Conservation (phyloP, 2,113 vertebrate species). For the Odobenus rosmarus region DNA sequence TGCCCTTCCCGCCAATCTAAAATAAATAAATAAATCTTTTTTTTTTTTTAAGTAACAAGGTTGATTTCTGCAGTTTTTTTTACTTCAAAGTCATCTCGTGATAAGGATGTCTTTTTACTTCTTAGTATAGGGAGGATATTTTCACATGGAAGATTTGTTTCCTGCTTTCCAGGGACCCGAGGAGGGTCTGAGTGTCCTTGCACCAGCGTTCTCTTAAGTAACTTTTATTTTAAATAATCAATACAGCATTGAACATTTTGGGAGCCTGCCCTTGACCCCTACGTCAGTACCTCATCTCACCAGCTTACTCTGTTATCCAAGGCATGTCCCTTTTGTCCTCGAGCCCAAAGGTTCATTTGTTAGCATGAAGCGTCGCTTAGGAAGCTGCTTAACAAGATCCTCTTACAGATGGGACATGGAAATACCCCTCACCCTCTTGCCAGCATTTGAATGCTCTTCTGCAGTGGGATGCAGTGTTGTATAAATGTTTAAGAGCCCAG, state of each 20-base stretch:
- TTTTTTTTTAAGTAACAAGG: background rate
- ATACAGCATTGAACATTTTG: background rate
- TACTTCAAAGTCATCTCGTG: background rate
- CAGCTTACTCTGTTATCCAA: background rate
- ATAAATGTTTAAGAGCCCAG: background rate
- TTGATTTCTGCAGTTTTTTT: background rate
- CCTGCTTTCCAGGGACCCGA: background rate
- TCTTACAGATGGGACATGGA: background rate
- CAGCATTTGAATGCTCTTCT: background rate
- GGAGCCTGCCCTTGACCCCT: background rate
- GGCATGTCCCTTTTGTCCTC: background rate
- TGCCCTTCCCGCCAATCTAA: background rate
- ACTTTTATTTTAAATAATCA: background rate
- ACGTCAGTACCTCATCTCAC: background rate
- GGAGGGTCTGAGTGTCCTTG: background rate
- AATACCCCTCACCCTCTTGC: too few relatives aligned
- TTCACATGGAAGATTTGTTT: background rate
- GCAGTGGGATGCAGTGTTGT: background rate
- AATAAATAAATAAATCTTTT: background rate
- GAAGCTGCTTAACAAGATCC: background rate
- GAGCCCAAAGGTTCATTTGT: background rate
- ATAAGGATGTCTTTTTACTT: background rate
- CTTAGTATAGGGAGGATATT: background rate
- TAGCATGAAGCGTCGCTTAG: background rate
- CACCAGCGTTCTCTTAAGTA: background rate